A percentile compares a stretch with the other conserved stretches of the same genome.
Conservation (phyloP, 1,140 invertebrate genomes). For the Lamellibrachia luymesi region DNA sequence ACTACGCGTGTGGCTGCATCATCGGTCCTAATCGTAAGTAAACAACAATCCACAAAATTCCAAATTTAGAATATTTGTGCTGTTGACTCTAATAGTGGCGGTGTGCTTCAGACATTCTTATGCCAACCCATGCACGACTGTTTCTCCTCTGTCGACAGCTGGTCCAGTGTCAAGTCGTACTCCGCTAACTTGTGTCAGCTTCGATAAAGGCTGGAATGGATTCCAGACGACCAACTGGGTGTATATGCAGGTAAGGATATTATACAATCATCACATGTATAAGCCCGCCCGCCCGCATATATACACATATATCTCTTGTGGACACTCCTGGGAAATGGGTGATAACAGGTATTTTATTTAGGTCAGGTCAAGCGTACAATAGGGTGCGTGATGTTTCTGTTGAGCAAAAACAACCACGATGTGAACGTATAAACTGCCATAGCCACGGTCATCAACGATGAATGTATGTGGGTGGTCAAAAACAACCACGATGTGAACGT, state of each 20-base stretch:
- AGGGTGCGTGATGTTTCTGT: too few relatives aligned
- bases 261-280: too few relatives aligned
- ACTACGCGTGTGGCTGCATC: neutral
- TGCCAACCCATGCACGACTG: neutral
- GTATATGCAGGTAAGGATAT: neutral
- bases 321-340: too few relatives aligned
- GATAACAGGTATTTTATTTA: too few relatives aligned
- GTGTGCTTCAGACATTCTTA: neutral
- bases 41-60: neutral
- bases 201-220: neutral
- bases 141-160: neutral
- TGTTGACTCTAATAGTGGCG: neutral
- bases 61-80: neutral
- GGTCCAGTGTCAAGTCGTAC: neutral
- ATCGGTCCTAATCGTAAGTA: neutral
- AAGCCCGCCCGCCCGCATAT: too few relatives aligned
- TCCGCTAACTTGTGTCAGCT: neutral
- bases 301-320: too few relatives aligned
- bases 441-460: too few relatives aligned
- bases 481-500: too few relatives aligned
- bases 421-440: too few relatives aligned
- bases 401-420: too few relatives aligned
- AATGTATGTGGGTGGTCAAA: neutral
- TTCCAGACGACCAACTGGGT: constrained; percentile 3
- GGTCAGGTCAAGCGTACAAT: too few relatives aligned